phyloP scores from a whole-genome alignment of 2,113 vertebrate genomes.

The Electrona antarctica region DNA sequence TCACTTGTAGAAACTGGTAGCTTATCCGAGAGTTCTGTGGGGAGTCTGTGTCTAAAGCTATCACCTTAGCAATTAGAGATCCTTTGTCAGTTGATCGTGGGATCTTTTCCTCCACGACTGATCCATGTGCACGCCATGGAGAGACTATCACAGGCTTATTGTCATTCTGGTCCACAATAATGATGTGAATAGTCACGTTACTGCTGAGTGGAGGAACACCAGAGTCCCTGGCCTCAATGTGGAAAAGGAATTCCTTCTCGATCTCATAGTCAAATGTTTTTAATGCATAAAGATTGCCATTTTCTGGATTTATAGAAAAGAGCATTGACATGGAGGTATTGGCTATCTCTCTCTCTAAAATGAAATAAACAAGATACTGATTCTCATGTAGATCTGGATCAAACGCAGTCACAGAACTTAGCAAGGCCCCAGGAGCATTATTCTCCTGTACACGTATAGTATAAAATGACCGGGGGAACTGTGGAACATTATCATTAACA shows the following conservation, averaged over 20 bases:
- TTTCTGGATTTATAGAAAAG: conserved; percentile 83
- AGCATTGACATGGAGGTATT: conserved; percentile 84
- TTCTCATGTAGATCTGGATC: conserved; percentile 80
- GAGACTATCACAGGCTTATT: conserved; percentile 81
- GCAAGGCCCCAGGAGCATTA: conserved; percentile 74
- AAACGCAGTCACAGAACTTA: conserved; percentile 65
- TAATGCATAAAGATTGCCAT: conserved; percentile 73
- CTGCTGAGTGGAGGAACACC: conserved; percentile 73
- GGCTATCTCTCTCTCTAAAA: conserved; percentile 78
- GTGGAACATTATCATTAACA: conserved; percentile 75
- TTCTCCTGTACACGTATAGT: conserved; percentile 74
- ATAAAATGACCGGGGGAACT: conserved; percentile 69
- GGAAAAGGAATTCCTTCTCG: conserved; percentile 72
- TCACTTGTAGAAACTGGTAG: conserved; percentile 82
- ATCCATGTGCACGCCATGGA: conserved; percentile 79
- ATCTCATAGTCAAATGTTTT: conserved; percentile 75
- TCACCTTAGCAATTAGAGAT: conserved; percentile 73
- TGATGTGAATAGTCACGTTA: conserved; percentile 79
- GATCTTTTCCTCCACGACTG: conserved; percentile 73
- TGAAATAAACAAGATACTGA: conserved; percentile 83
- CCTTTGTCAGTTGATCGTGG: conserved; percentile 74
- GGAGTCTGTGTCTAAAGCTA: conserved; percentile 77
- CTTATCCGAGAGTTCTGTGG: conserved; percentile 81
- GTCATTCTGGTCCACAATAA: conserved; percentile 83
- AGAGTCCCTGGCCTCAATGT: conserved; percentile 71